Percentiles rank a stretch among this genome's conserved stretches.
phyloP scores from a whole-genome alignment of 2,888 invertebrate genomes.

The Halictus quadricinctus region DNA sequence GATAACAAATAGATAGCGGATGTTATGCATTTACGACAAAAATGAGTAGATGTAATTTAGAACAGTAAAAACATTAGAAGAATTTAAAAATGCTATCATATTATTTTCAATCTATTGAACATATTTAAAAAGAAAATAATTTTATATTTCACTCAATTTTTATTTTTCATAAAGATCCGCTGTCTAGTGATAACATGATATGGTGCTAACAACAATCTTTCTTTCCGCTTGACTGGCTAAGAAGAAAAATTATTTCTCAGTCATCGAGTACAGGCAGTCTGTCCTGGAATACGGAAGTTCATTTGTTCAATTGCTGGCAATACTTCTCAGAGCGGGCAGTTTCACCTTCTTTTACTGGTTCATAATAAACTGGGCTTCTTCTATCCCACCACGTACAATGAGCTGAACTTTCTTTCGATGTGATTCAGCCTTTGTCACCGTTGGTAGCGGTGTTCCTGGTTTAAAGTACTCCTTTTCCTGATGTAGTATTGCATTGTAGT shows the following conservation, averaged over 20 bases:
- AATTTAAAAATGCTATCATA: too few relatives aligned
- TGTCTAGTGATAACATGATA: too few relatives aligned
- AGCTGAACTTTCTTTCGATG: conserved; percentile 14
- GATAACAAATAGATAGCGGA: not conserved
- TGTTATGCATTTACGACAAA: too few relatives aligned
- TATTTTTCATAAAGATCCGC: too few relatives aligned
- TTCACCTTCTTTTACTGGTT: conserved; percentile 7
- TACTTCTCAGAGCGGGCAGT: conserved; percentile 2
- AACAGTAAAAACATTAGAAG: too few relatives aligned
- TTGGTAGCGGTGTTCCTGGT: not conserved
- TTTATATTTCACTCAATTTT: too few relatives aligned
- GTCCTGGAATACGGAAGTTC: not conserved
- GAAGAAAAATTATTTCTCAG: not conserved
- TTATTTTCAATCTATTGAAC: too few relatives aligned
- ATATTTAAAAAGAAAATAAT: too few relatives aligned
- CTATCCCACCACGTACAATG: conserved; percentile 8
- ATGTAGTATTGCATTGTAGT: not conserved
- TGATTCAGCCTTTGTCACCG: conserved; percentile 15
- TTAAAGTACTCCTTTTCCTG: not conserved
- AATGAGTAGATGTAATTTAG: too few relatives aligned
- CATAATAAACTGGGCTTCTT: conserved; percentile 11
- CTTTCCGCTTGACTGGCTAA: not conserved
- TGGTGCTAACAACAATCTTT: not conserved
- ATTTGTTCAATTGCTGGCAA: not conserved
- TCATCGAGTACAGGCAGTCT: not conserved